Base-by-base conservation (phyloP, 2,888 invertebrate species). In the Coelopa pilipes region DNA sequence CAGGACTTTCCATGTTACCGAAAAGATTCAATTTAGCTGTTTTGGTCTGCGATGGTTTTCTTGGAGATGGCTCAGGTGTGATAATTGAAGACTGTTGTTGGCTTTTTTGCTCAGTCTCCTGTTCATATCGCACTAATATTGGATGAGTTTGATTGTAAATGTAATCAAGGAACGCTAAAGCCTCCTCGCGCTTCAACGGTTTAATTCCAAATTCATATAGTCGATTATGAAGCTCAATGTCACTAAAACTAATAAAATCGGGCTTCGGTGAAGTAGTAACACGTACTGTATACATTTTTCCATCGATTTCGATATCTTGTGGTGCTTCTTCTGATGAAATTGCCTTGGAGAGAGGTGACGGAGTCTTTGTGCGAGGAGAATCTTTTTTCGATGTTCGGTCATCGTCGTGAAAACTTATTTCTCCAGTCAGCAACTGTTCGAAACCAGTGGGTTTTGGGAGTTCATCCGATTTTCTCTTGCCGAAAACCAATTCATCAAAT, bases 101-200 rank as follows among this genome's bases (percentile, higher is more conserved):
- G 15, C 24, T 49, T n/a, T 45, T 47, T 65, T 10, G 10, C 19
- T 12, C 12, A 0, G 0, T 9, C 34, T 12, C 24, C 19, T 57
- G n/a, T n/a, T 34, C 50, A 17, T 49, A 1, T 57, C 1, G 17
- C 15, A 13, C 47, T 45, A 92, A 84, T 17, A 89, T 80, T 17
- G 93, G 93, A 89, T 93, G 93, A 0, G 92, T 92, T 82, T 91
- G 90, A 78, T 92, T 91, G 82, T 93, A 93, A 50, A 93, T 88
- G 79, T 92, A 90, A 73, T 92, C 91, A 60, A 93, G 83, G 66
- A 93, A 86, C 86, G 91, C 89, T 49, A 92, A 88, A 0, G 92
- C 93, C 87, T 91, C 88, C 86, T 90, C 90, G 72, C 92, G 88
- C 83, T 92, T 92, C 21, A 93, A 87, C 1, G 91, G 91, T 82